Conservation (phyloP, 1,140 invertebrate species). For the Drosophila ohnishii region DNA sequence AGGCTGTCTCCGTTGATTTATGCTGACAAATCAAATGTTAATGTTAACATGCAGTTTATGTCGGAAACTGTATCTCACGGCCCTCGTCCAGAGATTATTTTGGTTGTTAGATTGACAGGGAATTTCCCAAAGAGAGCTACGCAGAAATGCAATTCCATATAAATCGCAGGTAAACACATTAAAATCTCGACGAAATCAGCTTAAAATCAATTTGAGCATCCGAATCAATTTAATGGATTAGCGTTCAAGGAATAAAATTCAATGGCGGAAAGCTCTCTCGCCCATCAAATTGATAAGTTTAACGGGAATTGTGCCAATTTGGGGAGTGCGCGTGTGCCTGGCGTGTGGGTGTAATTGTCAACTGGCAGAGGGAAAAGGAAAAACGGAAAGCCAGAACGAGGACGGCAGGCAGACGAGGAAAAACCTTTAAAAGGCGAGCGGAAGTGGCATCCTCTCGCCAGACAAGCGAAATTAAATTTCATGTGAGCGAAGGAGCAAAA, state of each 20-base stretch:
- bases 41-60: slow-evolving; percentile 65
- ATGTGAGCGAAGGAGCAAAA: slow-evolving; percentile 23
- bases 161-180: slow-evolving; percentile 59
- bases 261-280: slow-evolving; percentile 32
- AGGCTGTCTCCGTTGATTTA: slow-evolving; percentile 62
- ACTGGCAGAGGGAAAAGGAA: slow-evolving; percentile 26
- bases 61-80: slow-evolving; percentile 46
- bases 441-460: slow-evolving; percentile 67
- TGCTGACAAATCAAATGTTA: slow-evolving; percentile 76
- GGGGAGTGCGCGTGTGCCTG: slow-evolving; percentile 18
- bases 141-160: slow-evolving; percentile 47
- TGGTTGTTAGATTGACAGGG: slow-evolving; percentile 8
- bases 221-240: slow-evolving; percentile 80
- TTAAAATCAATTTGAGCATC: slow-evolving; percentile 75
- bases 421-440: slow-evolving; percentile 59
- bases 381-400: not conserved
- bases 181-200: slow-evolving; percentile 65
- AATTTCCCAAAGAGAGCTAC: slow-evolving; percentile 15
- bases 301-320: slow-evolving; percentile 78
- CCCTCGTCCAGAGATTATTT: slow-evolving; percentile 26
- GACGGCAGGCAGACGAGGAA: not conserved
- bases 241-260: slow-evolving; percentile 59
- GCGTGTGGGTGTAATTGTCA: slow-evolving; percentile 50
- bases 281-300: slow-evolving; percentile 79
- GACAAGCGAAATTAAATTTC: slow-evolving; percentile 78